Evolutionary conservation across 2,888 invertebrate genomes (phyloP).

Genomic region (Xylota sylvarum): DNA sequence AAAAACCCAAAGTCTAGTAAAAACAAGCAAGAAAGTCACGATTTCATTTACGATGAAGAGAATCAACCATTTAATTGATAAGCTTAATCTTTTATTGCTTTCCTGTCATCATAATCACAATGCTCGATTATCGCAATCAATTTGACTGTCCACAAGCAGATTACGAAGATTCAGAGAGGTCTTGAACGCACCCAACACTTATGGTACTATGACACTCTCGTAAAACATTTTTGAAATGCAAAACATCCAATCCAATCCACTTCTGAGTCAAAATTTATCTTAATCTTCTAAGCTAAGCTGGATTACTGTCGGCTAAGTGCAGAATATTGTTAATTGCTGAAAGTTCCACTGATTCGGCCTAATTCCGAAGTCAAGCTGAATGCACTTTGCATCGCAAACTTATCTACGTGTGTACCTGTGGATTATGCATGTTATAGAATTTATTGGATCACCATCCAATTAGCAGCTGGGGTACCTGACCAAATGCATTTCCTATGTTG

Average conservation of each 20-base stretch:
- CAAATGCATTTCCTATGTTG: constrained; percentile 64
- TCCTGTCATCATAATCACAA: background rate
- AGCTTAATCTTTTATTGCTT: background rate
- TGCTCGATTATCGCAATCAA: background rate
- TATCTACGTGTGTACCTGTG: constrained; percentile 2
- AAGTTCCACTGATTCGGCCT: constrained; percentile 22
- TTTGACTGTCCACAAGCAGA: background rate
- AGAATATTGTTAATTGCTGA: constrained; percentile 52
- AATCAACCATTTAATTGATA: background rate
- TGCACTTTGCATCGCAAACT: background rate
- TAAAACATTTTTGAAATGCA: too few relatives aligned
- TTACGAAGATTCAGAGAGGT: background rate
- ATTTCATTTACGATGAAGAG: background rate
- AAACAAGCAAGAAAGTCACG: too few relatives aligned
- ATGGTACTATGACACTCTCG: too few relatives aligned
- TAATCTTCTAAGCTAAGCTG: constrained; percentile 32
- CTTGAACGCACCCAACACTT: too few relatives aligned
- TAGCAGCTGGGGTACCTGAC: background rate
- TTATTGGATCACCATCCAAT: constrained; percentile 33
- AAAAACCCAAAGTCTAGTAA: too few relatives aligned
- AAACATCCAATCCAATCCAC: background rate
- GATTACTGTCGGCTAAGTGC: constrained; percentile 51
- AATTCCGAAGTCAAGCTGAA: background rate
- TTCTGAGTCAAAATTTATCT: constrained; percentile 29
- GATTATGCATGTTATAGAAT: constrained; percentile 26